These are phyloP conservation scores for Philereme transversata DNA, from an alignment of 2,888 invertebrate species.

Conservation along the genomic window DNA sequence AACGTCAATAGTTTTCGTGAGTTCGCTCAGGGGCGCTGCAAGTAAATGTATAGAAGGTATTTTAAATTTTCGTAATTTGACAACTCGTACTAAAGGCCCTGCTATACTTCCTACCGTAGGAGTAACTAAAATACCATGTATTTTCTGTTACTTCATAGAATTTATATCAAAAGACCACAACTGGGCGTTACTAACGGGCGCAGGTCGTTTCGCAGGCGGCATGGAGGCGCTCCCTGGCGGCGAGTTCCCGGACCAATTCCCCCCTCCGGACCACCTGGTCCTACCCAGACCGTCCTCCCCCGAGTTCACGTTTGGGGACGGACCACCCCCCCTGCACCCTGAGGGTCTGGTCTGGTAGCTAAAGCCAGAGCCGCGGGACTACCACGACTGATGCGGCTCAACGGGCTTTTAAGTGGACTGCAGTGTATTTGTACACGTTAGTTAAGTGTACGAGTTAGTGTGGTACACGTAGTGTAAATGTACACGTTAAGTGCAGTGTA, in stretches of 20 bases:
- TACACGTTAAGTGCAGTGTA: constrained; percentile 42
- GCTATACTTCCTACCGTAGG: not conserved
- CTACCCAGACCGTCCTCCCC: constrained; percentile 90
- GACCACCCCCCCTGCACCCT: constrained; percentile 77
- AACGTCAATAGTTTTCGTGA: no score
- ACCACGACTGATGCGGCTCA: constrained; percentile 84
- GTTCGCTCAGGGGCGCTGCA: no score
- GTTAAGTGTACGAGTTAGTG: constrained; percentile 34
- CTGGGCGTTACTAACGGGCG: constrained; percentile 82
- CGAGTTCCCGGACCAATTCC: constrained; percentile 82
- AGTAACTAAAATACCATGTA: constrained; percentile 22
- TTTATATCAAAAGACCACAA: constrained; percentile 29
- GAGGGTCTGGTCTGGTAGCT: constrained; percentile 84
- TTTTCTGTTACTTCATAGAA: constrained; percentile 23
- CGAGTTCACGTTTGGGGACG: constrained; percentile 86
- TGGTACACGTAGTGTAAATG: constrained; percentile 20
- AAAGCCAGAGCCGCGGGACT: constrained; percentile 85
- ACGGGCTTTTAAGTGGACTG: constrained; percentile 76
- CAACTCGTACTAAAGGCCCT: not conserved
- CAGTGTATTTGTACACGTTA: constrained; percentile 43
- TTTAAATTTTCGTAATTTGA: no score
- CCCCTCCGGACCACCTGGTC: constrained; percentile 86
- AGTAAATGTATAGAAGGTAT: no score
- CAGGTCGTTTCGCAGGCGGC: constrained; percentile 91
- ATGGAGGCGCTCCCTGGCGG: constrained; percentile 84